These are phyloP conservation scores for Magallana angulata DNA, from an alignment of 1,140 invertebrate species.

Conservation along the genomic window DNA sequence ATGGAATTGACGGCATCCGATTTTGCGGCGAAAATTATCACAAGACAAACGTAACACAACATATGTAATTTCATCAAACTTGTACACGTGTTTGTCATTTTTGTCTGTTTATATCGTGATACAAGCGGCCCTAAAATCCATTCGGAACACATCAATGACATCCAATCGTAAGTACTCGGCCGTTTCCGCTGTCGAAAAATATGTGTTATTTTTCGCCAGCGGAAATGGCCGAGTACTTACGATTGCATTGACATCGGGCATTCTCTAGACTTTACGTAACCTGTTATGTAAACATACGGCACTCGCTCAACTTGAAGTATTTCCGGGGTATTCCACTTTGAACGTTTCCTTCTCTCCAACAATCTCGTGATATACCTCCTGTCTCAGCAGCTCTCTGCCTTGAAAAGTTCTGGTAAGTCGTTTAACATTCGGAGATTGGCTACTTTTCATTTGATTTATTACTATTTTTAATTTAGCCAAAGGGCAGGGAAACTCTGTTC, in stretches of 20 bases:
- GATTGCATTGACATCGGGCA: background rate
- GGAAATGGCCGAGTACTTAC: no score
- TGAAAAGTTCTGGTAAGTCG: background rate
- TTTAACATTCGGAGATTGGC: background rate
- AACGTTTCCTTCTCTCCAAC: background rate
- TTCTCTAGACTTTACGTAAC: background rate
- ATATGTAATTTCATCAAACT: background rate
- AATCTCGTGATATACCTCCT: background rate
- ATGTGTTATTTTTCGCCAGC: no score
- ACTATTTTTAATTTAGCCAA: background rate
- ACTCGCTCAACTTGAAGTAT: slow-evolving; percentile 9
- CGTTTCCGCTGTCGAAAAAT: no score
- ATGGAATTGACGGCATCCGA: background rate
- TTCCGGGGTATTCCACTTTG: background rate
- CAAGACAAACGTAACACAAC: slow-evolving; percentile 5
- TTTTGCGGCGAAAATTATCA: background rate
- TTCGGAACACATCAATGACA: background rate
- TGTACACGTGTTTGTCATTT: slow-evolving; percentile 30
- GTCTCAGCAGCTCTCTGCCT: background rate
- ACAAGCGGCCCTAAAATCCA: background rate
- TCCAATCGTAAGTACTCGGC: no score
- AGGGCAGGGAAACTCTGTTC: background rate
- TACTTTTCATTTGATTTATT: no score
- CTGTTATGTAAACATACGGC: background rate
- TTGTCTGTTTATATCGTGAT: slow-evolving; percentile 29